These are phyloP conservation scores for Thera britannica DNA, from an alignment of 2,888 invertebrate genomes.

Conservation along the genomic window DNA sequence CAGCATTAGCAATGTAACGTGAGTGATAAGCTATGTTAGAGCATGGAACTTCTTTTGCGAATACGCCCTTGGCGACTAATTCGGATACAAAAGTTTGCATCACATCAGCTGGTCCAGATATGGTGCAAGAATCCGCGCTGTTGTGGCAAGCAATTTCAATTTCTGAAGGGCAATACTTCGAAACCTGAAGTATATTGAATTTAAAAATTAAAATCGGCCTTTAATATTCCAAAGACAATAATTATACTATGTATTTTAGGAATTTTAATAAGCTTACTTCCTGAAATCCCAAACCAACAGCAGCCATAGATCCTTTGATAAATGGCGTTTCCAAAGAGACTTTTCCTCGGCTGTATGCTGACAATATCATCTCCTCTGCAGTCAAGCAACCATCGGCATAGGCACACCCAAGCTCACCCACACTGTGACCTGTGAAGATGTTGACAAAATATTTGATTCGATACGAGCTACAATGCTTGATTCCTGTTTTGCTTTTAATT, in stretches of 20 bases:
- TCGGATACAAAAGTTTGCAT: slow-evolving; percentile 82
- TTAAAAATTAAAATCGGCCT: no score
- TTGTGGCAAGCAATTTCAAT: slow-evolving; percentile 90
- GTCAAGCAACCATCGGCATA: slow-evolving; percentile 95
- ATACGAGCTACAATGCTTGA: no score
- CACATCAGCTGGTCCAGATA: slow-evolving; percentile 88
- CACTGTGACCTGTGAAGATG: slow-evolving; percentile 61
- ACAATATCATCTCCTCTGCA: slow-evolving; percentile 90
- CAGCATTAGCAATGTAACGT: slow-evolving; percentile 88
- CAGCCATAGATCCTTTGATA: slow-evolving; percentile 93
- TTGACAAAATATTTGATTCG: no score
- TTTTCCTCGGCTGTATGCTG: slow-evolving; percentile 90
- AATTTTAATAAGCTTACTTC: slow-evolving; percentile 57
- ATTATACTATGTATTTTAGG: not conserved
- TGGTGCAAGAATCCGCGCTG: slow-evolving; percentile 89
- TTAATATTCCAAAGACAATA: no score
- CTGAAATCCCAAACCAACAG: slow-evolving; percentile 87
- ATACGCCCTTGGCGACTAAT: slow-evolving; percentile 57
- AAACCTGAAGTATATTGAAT: slow-evolving; percentile 38
- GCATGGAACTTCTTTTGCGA: slow-evolving; percentile 73
- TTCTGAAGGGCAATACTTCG: slow-evolving; percentile 62
- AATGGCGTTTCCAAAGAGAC: slow-evolving; percentile 87
- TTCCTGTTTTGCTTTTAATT: no score
- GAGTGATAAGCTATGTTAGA: slow-evolving; percentile 94
- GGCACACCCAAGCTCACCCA: slow-evolving; percentile 95